Percentiles rank a stretch among this genome's conserved stretches.
These are phyloP conservation scores for Hypocryptadius cinnamomeus DNA, from an alignment of 2,113 vertebrate genomes.

Conservation along the genomic window DNA sequence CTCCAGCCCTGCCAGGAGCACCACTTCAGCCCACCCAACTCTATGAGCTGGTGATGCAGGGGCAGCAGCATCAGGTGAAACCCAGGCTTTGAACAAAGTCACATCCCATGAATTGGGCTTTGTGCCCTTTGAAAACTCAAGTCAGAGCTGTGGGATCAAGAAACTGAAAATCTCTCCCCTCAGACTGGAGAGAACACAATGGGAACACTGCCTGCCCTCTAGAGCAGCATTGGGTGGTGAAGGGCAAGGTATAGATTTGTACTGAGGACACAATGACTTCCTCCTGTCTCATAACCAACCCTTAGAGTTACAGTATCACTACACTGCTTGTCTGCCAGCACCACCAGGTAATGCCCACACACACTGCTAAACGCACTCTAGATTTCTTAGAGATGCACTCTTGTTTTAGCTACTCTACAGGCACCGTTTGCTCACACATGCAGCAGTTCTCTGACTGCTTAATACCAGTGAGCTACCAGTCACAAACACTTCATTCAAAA, in stretches of 20 bases:
- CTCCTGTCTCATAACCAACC: not conserved
- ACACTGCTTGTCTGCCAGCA: not conserved
- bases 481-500: not conserved
- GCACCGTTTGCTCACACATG: not conserved
- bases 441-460: not conserved
- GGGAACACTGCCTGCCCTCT: not conserved
- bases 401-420: not conserved
- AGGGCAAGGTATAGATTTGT: not conserved
- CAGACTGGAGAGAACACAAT: not conserved
- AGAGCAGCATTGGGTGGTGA: accelerated
- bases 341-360: not conserved
- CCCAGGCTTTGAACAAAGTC: not conserved
- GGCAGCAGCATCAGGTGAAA: not conserved
- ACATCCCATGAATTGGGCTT: not conserved
- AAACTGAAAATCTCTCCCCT: not conserved
- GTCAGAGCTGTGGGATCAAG: not conserved
- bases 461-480: not conserved
- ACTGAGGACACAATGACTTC: not conserved
- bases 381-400: not conserved
- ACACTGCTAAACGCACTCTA: not conserved
- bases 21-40: not conserved
- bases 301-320: not conserved
- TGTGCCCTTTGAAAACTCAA: not conserved
- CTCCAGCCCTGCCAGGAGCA: not conserved
- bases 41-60: accelerated